Conservation (phyloP, 2,797 vertebrate species). For the Aeoliscus strigatus region DNA sequence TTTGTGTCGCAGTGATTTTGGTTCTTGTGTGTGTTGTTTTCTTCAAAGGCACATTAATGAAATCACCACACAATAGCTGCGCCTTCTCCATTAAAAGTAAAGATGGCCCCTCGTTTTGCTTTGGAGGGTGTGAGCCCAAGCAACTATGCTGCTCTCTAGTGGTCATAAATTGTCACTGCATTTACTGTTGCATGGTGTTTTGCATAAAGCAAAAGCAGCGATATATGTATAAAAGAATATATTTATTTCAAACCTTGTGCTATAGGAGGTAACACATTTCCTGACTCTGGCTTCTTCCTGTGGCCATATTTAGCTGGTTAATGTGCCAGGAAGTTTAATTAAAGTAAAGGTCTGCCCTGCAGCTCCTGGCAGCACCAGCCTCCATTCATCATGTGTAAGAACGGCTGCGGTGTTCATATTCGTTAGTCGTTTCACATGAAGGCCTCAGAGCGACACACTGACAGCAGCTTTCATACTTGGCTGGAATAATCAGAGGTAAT, state of each 20-base stretch:
- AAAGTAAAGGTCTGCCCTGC: conserved; percentile 20
- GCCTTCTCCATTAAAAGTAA: conserved; percentile 40
- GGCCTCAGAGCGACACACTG: conserved; percentile 15
- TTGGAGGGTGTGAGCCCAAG: conserved; percentile 17
- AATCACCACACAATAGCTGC: conserved; percentile 15
- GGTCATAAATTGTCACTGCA: conserved; percentile 21
- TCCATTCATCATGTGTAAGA: conserved; percentile 48
- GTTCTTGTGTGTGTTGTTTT: neutral
- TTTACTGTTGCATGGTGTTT: neutral
- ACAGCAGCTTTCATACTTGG: conserved; percentile 27
- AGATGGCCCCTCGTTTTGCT: conserved; percentile 25
- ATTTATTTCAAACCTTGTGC: too few relatives aligned
- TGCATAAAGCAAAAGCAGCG: neutral
- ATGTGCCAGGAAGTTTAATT: conserved; percentile 58
- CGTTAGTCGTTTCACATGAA: conserved; percentile 57
- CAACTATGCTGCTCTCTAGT: conserved; percentile 60
- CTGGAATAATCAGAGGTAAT: conserved; percentile 30
- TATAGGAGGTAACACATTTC: conserved; percentile 11
- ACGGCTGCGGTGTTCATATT: conserved; percentile 53
- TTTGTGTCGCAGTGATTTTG: too few relatives aligned
- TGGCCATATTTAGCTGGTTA: conserved; percentile 20
- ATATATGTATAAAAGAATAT: too few relatives aligned
- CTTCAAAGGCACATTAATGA: conserved; percentile 5
- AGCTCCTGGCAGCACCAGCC: conserved; percentile 45
- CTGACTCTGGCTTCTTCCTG: conserved; percentile 11